phyloP scores from a whole-genome alignment of 1,140 invertebrate species.

The Eumaeus atala region DNA sequence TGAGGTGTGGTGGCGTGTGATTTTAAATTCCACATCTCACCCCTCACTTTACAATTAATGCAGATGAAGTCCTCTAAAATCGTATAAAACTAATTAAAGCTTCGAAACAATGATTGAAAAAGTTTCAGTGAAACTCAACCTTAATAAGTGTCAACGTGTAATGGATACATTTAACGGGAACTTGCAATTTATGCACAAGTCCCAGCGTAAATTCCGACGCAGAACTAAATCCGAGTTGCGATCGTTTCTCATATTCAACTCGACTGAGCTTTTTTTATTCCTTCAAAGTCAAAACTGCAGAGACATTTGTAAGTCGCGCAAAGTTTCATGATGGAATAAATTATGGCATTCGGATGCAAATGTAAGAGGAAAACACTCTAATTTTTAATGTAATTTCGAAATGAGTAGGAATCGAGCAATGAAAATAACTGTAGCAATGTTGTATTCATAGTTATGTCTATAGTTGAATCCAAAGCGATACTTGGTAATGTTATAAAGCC shows the following conservation, averaged over 20 bases:
- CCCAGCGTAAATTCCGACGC: conserved; percentile 42
- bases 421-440: background rate
- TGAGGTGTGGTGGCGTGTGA: too few species aligned
- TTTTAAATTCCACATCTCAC: too few species aligned
- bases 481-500: too few species aligned
- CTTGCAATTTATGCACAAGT: conserved; percentile 54
- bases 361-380: background rate
- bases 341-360: conserved; percentile 8
- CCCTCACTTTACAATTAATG: too few species aligned
- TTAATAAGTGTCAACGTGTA: conserved; percentile 45
- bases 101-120: background rate
- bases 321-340: conserved; percentile 6
- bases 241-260: conserved; percentile 30
- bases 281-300: conserved; percentile 5
- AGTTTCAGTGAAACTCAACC: conserved; percentile 23
- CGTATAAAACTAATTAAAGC: background rate
- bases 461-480: too few species aligned
- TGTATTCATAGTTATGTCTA: too few species aligned
- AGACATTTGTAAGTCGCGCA: conserved; percentile 1
- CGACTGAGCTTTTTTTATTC: background rate
- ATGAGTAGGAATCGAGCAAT: background rate
- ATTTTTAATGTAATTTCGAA: background rate
- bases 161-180: conserved; percentile 58
- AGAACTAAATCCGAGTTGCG: conserved; percentile 36
- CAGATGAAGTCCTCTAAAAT: too few species aligned